A percentile compares a stretch with the other conserved stretches of the same genome.
These are phyloP conservation scores for Coleophora flavipennella DNA, from an alignment of 2,888 invertebrate species.

Conservation along the genomic window DNA sequence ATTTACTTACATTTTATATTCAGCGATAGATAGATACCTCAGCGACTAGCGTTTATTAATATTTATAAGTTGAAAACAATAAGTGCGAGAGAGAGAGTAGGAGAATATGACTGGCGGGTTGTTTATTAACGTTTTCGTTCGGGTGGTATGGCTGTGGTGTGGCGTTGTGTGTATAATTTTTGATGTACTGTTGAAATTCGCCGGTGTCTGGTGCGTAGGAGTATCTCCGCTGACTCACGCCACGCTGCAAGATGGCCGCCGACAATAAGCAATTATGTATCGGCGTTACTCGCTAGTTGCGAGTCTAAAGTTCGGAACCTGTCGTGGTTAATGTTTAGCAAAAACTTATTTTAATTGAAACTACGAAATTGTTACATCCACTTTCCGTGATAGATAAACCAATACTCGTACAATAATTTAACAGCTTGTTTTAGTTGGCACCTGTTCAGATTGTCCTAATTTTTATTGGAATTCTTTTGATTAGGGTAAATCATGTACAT, in stretches of 20 bases:
- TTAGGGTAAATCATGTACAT: too few species aligned
- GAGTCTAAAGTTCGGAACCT: too few species aligned
- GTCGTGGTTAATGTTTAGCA: too few species aligned
- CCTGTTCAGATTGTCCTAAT: too few species aligned
- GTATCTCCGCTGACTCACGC: slow-evolving; percentile 34
- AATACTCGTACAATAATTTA: too few species aligned
- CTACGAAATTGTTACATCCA: too few species aligned
- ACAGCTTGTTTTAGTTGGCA: too few species aligned
- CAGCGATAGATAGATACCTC: slow-evolving; percentile 3
- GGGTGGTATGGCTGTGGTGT: not conserved
- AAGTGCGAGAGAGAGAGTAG: not conserved
- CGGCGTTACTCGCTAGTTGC: slow-evolving; percentile 17
- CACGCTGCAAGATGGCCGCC: slow-evolving; percentile 46
- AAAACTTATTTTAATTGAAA: too few species aligned
- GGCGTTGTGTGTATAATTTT: slow-evolving; percentile 30
- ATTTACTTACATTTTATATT: slow-evolving; percentile 2
- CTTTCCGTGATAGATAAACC: too few species aligned
- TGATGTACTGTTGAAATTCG: slow-evolving; percentile 35
- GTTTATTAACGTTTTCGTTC: slow-evolving; percentile 2
- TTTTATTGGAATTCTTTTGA: too few species aligned
- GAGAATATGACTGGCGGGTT: slow-evolving; percentile 2
- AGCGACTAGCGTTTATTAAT: not conserved
- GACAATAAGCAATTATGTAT: slow-evolving; percentile 58
- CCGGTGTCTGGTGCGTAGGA: slow-evolving; percentile 43
- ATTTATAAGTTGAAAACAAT: slow-evolving; percentile 6